Evolutionary conservation across 2,113 vertebrate genomes (phyloP).

Genomic region (Anseranas semipalmata): DNA sequence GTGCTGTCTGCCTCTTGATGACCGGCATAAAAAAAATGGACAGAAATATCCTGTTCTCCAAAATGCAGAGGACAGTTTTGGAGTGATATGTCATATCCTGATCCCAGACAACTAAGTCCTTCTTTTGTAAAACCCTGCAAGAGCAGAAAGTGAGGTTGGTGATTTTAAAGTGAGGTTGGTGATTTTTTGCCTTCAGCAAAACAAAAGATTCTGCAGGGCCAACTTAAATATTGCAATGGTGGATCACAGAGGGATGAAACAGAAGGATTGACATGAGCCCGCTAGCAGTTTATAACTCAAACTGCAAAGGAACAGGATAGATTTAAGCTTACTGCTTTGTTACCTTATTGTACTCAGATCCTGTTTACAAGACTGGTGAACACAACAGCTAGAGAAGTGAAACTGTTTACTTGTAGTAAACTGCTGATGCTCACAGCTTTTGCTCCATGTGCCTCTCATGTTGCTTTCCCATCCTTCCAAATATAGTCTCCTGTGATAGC

Average conservation of each 20-base stretch:
- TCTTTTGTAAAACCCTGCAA: background rate
- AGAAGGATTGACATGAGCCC: background rate
- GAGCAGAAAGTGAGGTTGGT: background rate
- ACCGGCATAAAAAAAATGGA: background rate
- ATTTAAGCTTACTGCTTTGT: constrained; percentile 7
- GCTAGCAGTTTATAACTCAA: background rate
- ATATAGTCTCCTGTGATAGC: constrained; percentile 45
- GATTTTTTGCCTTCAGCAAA: background rate
- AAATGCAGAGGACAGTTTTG: background rate
- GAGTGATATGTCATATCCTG: background rate
- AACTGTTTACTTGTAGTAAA: constrained; percentile 62
- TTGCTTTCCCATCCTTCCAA: constrained; percentile 60
- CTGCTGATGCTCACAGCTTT: constrained; percentile 67
- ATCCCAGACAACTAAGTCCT: background rate
- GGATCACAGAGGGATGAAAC: background rate
- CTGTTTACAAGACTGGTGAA: constrained; percentile 37
- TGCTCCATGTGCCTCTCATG: constrained; percentile 45
- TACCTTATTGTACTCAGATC: background rate
- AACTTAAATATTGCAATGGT: background rate
- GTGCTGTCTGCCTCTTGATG: background rate
- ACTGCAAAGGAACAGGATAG: background rate
- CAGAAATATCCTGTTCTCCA: background rate
- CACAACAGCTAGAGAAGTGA: constrained; percentile 38
- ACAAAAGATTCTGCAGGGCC: background rate
- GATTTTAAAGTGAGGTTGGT: background rate